Evolutionary conservation across 2,113 vertebrate genomes (phyloP).

Genomic region (Phainopepla nitens): DNA sequence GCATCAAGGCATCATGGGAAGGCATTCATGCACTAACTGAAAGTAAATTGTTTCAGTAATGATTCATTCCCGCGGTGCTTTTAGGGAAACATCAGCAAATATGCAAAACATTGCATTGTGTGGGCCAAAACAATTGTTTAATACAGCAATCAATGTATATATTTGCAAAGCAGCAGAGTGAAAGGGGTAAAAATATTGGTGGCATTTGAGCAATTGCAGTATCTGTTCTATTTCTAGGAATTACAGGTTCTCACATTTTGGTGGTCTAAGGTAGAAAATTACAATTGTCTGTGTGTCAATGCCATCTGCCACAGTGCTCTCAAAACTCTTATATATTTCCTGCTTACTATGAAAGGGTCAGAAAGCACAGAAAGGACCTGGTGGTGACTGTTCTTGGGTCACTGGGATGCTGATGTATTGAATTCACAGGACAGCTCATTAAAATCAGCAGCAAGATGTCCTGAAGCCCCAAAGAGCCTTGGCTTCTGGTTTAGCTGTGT

Average conservation of each 20-base stretch:
- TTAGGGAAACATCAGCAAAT: constrained; percentile 81
- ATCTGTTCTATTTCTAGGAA: constrained; percentile 6
- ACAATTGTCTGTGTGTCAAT: not conserved
- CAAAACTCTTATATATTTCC: not conserved
- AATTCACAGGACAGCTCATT: not conserved
- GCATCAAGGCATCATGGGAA: constrained; percentile 83
- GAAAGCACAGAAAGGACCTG: not conserved
- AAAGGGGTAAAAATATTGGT: not conserved
- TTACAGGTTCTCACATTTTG: constrained; percentile 6
- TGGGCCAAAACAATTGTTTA: constrained; percentile 63
- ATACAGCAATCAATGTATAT: constrained; percentile 25
- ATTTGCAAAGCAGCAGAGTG: constrained; percentile 48
- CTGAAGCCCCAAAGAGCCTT: not conserved
- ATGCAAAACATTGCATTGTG: constrained; percentile 77
- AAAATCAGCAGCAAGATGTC: not conserved
- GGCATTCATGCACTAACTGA: constrained; percentile 83
- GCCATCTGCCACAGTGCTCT: not conserved
- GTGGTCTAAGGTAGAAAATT: not conserved
- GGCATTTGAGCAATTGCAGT: not conserved
- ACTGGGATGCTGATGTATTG: not conserved
- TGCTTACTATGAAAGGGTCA: not conserved
- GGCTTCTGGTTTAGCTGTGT: not conserved
- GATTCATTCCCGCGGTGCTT: constrained; percentile 81
- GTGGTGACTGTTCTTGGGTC: not conserved
- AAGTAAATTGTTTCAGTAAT: constrained; percentile 91